Evolutionary conservation across 2,797 vertebrate species (phyloP), one percentile per base, ranked within the genome.

Genomic region (Poeciliopsis turneri): DNA sequence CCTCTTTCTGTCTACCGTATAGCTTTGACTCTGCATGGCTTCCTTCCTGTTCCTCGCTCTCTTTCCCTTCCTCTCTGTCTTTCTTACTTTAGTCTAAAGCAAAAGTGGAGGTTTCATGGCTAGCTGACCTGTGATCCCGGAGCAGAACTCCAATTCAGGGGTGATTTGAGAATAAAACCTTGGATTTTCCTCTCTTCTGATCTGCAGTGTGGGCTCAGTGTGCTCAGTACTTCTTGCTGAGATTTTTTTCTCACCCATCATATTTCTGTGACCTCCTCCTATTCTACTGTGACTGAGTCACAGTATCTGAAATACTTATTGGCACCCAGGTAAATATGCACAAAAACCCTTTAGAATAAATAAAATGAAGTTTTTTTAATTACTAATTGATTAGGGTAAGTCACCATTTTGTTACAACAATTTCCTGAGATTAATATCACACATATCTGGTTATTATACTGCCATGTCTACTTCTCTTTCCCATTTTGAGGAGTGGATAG

Each of bases 21-120:
- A 11, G 12, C 74, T 72, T 30, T 46, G 23, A 76, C 79, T 84
- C 79, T 80, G 72, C 41, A 75, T n/a, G 45, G n/a, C 47, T 68
- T 83, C 71, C 41, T 68, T 43, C 77, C 59, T 79, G 75, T 89
- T 84, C 80, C 78, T 86, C 81, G 72, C 57, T 82, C 74, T 78
- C 77, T 47, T 69, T 69, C 66, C 66, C 11, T 69, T 41, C 66
- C 66, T 69, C 39, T 25, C 25, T 13, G 11, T 69, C 12, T n/a
- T 69, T 43, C 46, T 74, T 69, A 47, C 80, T 71, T 84, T 51
- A 78, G 36, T 76, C 79, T 70, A 78, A 84, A 92, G 87, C 85
- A 59, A 82, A 89, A 84, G 90, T 82, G 87, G 89, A 89, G 79
- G 76, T 90, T 91, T 88, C 72, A 84, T 80, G 82, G 78, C 82